Conservation (phyloP, 64 coral and sea anemone genomes). For the Cladopsammia gracilis region DNA sequence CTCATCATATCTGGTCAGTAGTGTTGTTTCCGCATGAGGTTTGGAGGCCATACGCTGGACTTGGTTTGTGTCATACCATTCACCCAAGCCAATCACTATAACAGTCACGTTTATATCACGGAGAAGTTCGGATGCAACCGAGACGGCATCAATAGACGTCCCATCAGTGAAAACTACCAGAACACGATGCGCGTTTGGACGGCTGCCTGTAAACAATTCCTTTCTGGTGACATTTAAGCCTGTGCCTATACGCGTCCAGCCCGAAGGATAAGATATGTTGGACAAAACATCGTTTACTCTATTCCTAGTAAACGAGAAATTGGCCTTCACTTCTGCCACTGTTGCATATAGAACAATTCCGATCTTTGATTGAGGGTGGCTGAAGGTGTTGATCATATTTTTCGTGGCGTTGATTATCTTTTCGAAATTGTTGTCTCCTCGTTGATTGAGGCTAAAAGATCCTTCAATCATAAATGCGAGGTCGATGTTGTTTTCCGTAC, state of each 20-base stretch:
- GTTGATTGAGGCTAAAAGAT: constrained; percentile 2
- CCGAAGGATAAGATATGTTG: neutral
- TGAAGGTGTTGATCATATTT: neutral
- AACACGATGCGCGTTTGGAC: neutral
- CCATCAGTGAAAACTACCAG: constrained; percentile 2
- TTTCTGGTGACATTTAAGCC: neutral
- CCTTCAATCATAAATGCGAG: constrained; percentile 26
- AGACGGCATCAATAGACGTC: neutral
- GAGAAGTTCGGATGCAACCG: neutral
- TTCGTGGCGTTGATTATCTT: neutral
- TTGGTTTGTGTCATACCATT: neutral
- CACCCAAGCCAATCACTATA: constrained; percentile 1
- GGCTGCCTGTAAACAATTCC: neutral
- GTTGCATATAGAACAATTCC: constrained; percentile 16
- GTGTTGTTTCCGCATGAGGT: neutral
- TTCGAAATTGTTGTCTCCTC: neutral
- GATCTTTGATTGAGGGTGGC: neutral
- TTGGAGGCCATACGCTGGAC: neutral
- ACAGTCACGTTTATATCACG: neutral
- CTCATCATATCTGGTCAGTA: neutral
- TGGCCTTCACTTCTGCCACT: neutral
- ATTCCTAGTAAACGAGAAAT: neutral
- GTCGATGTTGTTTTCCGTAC: neutral
- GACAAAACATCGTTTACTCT: neutral
- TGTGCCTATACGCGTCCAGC: neutral